Evolutionary conservation across 2,888 invertebrate genomes (phyloP).

Genomic region (Xanthia icteritia): DNA sequence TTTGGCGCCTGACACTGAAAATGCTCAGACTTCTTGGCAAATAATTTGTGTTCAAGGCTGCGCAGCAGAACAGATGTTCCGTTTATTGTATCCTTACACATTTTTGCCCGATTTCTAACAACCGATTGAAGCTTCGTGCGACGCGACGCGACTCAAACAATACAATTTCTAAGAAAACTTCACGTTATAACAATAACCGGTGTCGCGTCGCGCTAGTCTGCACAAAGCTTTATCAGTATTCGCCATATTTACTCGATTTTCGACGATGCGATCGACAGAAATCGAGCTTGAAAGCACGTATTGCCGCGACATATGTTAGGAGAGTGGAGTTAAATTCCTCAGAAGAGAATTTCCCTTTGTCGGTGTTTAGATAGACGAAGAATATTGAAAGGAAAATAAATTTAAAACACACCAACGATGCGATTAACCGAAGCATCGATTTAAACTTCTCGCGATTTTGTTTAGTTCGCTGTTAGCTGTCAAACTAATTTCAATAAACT

Average conservation of each 20-base stretch:
- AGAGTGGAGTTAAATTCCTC: background rate
- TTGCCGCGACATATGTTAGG: conserved; percentile 4
- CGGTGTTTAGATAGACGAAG: background rate
- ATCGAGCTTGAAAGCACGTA: conserved; percentile 36
- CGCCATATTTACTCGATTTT: conserved; percentile 27
- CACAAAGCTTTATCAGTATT: conserved; percentile 13
- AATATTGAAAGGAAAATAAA: background rate
- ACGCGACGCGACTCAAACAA: no score
- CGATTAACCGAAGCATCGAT: background rate
- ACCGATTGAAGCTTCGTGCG: no score
- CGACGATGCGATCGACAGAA: conserved; percentile 8
- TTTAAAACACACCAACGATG: background rate
- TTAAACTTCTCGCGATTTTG: background rate
- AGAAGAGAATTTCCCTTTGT: background rate
- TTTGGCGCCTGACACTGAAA: no score
- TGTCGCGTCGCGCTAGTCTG: no score
- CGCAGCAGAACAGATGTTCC: background rate
- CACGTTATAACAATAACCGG: no score
- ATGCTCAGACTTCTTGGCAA: background rate
- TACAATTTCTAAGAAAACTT: no score
- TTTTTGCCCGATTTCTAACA: conserved; percentile 3
- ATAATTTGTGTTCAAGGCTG: background rate
- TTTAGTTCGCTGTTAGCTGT: background rate
- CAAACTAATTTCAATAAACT: background rate
- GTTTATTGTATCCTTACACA: background rate